Base-by-base conservation (phyloP, 2,113 vertebrate species). In the Pedetes capensis region DNA sequence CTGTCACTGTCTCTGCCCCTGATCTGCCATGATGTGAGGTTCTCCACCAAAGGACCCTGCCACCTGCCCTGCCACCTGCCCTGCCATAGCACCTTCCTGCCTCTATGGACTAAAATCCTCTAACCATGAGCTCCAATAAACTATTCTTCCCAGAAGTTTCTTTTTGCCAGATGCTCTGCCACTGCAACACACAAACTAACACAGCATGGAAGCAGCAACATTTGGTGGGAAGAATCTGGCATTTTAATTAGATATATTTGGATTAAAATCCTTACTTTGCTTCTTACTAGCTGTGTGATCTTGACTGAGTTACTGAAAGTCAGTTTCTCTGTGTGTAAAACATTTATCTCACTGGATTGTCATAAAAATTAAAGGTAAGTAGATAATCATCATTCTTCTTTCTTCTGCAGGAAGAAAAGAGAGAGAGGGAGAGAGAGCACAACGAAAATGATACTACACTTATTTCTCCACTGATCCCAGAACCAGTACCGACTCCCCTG, bases 281-380 rank as follows among this genome's bases (percentile, higher is more conserved):
- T 17, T 32, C 11, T 6, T n/a, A 25, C n/a, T 72, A 47, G 71
- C 51, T 95, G 6, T 51, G 44, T 96, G 69, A 88, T 85, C 63
- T 83, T 82, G 51, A 37, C 81, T 32, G 87, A 93, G 63, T 96
- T 66, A 75, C 92, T 64, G n/a, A 87, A 79, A 57, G 55, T 87
- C 47, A 74, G 14, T 61, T 93, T 74, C 61, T 94, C 44, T 34
- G 23, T 20, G 44, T 64, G 47, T 49, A 71, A 94, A 93, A 55
- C 59, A 84, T 49, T 76, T 64, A 69, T 66, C 37, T 87, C 49
- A 23, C 59, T 66, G 16, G 39, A 22, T 80, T 93, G 55, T 61
- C 49, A 39, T 79, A 75, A 93, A 75, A 87, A 51, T 42, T 47
- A 84, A 92, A 93, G 49, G 42, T 78, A 90, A 93, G 34, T 68